Percentiles rank a stretch among this genome's conserved stretches.
Evolutionary conservation across 2,113 vertebrate species (phyloP).

Genomic region (Nothocercus nigrocapillus): DNA sequence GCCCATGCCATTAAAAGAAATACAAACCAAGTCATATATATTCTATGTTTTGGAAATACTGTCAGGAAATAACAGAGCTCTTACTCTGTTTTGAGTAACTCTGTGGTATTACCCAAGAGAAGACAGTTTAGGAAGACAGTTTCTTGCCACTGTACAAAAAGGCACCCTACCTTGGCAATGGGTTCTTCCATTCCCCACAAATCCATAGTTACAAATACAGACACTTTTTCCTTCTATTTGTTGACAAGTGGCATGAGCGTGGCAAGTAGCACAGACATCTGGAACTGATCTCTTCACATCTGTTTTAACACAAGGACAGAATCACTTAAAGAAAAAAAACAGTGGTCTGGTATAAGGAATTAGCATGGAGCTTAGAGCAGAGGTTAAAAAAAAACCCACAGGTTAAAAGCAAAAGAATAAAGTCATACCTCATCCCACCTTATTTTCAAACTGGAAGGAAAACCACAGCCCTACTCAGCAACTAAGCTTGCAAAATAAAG

Average conservation of each 20-base stretch:
- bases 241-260: slow-evolving; percentile 86
- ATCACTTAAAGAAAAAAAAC: neutral
- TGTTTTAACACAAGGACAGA: slow-evolving; percentile 3
- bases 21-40: neutral
- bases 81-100: neutral
- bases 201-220: slow-evolving; percentile 94
- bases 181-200: slow-evolving; percentile 90
- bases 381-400: neutral
- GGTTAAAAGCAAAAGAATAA: neutral
- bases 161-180: slow-evolving; percentile 85
- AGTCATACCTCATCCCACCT: neutral
- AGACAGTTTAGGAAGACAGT: neutral
- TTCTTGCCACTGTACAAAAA: neutral
- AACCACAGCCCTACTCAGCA: neutral
- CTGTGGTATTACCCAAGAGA: neutral
- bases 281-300: neutral
- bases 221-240: slow-evolving; percentile 82
- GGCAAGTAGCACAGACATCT: slow-evolving; percentile 89
- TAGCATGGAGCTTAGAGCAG: neutral
- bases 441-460: neutral
- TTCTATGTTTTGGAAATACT: neutral
- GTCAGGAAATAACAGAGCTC: neutral
- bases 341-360: neutral
- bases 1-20: neutral
- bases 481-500: neutral